A percentile compares a stretch with the other conserved stretches of the same genome.
These are phyloP conservation scores for Calliphora vicina DNA, from an alignment of 1,140 invertebrate genomes.

Conservation along the genomic window DNA sequence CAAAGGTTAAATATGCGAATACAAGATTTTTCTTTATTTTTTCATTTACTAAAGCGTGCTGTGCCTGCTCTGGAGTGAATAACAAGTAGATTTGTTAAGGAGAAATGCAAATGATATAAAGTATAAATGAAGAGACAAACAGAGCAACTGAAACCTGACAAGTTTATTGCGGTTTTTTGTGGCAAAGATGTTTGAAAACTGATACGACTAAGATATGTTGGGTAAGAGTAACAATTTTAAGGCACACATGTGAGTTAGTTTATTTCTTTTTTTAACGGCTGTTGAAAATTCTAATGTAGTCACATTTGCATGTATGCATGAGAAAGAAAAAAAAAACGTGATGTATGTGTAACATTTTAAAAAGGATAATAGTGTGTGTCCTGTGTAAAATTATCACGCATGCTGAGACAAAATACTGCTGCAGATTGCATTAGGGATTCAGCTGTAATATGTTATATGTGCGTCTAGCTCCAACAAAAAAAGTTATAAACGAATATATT, in stretches of 20 bases:
- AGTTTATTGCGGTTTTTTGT: constrained; percentile 31
- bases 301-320: constrained; percentile 61
- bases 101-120: constrained; percentile 17
- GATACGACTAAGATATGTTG: constrained; percentile 24
- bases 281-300: constrained; percentile 63
- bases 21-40: background rate
- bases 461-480: background rate
- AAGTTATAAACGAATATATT: background rate
- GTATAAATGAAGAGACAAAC: background rate
- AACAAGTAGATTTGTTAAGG: constrained; percentile 22
- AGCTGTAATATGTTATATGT: background rate
- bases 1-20: constrained; percentile 28
- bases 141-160: background rate
- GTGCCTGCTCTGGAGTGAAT: background rate
- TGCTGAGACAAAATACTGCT: constrained; percentile 10
- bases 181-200: background rate
- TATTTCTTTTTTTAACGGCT: constrained; percentile 39
- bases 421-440: constrained; percentile 28
- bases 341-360: background rate
- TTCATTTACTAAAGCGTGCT: too few species aligned
- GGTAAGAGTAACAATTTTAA: constrained; percentile 15
- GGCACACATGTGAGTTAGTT: background rate
- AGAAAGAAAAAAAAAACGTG: constrained; percentile 7
- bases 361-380: background rate
- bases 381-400: background rate